A percentile compares a stretch with the other conserved stretches of the same genome.
These are phyloP conservation scores for Apotomis turbidana DNA, from an alignment of 2,888 invertebrate genomes.

Conservation along the genomic window DNA sequence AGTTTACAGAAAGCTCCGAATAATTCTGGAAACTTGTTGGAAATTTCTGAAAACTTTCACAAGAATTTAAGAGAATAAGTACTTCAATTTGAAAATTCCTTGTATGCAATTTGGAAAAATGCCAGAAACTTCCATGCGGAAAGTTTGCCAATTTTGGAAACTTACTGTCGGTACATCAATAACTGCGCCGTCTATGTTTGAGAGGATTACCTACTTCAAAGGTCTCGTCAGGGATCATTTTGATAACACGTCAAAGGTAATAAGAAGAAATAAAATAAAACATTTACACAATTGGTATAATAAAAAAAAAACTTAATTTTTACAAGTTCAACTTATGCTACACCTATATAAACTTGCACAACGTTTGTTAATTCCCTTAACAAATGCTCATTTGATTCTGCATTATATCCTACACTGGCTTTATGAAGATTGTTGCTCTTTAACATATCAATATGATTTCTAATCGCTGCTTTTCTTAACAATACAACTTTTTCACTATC, in stretches of 20 bases:
- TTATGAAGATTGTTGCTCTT: conserved; percentile 54
- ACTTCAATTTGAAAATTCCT: too few relatives aligned
- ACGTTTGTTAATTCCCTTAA: conserved; percentile 21
- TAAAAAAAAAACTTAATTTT: background rate
- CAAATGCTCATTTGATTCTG: conserved; percentile 44
- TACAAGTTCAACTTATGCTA: background rate
- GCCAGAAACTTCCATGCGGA: too few relatives aligned
- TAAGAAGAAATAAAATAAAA: background rate
- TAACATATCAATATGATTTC: conserved; percentile 59
- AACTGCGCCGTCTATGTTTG: too few relatives aligned
- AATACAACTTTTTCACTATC: conserved; percentile 57
- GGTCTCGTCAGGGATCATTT: too few relatives aligned
- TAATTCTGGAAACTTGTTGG: too few relatives aligned
- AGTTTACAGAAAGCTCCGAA: too few relatives aligned
- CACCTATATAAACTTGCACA: conserved; percentile 19
- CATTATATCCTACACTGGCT: conserved; percentile 32
- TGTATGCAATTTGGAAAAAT: too few relatives aligned
- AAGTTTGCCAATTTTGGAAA: too few relatives aligned
- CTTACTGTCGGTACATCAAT: too few relatives aligned
- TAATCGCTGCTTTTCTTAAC: conserved; percentile 58
- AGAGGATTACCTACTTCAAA: too few relatives aligned
- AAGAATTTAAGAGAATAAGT: too few relatives aligned
- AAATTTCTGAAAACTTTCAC: too few relatives aligned
- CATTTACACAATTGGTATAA: background rate
- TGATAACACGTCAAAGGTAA: background rate